A percentile compares a stretch with the other conserved stretches of the same genome.
phyloP scores from a whole-genome alignment of 2,113 vertebrate genomes.

The Ailuropoda melanoleuca region DNA sequence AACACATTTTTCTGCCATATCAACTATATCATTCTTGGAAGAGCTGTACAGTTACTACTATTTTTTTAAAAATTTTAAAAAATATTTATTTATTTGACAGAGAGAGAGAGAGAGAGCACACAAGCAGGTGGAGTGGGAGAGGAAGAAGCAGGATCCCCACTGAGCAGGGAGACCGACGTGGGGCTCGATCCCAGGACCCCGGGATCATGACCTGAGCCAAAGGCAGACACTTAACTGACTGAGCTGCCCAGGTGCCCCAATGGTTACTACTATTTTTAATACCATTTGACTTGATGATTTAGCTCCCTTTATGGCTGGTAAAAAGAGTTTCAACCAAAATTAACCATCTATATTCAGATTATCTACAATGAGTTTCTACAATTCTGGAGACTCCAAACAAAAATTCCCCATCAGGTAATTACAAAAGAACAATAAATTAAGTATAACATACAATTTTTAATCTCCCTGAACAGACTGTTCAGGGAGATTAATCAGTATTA shows the following conservation, averaged over 20 bases:
- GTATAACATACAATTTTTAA: not conserved
- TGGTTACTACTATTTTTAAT: not conserved
- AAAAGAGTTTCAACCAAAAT: not conserved
- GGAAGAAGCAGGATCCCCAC: no score
- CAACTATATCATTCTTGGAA: not conserved
- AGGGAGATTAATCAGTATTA: not conserved
- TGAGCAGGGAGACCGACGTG: no score
- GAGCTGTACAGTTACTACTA: not conserved
- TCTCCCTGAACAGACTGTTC: not conserved
- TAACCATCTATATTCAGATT: not conserved
- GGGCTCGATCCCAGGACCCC: no score
- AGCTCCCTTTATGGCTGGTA: not conserved
- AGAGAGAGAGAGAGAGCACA: no score
- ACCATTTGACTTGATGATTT: not conserved
- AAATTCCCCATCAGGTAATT: not conserved
- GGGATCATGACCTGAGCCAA: no score
- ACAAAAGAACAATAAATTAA: not conserved
- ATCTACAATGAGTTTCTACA: not conserved
- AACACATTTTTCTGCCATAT: constrained; percentile 52
- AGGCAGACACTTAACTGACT: no score
- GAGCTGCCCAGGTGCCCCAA: no score
- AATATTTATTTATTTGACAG: no score
- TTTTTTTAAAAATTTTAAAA: not conserved
- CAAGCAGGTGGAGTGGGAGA: no score
- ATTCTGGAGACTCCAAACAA: not conserved